Evolutionary conservation across 2,888 invertebrate genomes (phyloP).

Genomic region (Shargacucullia verbasci): DNA sequence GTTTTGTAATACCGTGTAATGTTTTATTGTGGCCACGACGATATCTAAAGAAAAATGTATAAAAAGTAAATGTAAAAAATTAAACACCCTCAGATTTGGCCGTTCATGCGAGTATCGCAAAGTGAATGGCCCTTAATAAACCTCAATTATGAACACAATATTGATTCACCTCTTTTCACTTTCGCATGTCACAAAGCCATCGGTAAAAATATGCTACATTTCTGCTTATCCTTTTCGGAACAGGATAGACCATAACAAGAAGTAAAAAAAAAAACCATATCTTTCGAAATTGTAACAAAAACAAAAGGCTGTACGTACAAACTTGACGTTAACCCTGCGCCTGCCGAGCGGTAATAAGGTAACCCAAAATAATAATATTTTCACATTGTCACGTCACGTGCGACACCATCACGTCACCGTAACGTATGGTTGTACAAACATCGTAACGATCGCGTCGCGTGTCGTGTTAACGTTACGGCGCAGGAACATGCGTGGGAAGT

Average conservation of each 20-base stretch:
- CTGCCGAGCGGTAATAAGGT: constrained; percentile 35
- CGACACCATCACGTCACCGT: constrained; percentile 33
- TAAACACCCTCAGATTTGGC: too few species aligned
- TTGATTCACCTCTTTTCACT: too few species aligned
- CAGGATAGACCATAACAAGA: neutral
- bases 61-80: too few species aligned
- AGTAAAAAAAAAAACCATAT: constrained; percentile 13
- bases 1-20: constrained; percentile 8
- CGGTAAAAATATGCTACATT: too few species aligned
- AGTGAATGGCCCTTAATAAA: too few species aligned
- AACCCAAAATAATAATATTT: constrained; percentile 41
- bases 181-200: too few species aligned
- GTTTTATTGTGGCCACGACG: too few species aligned
- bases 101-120: too few species aligned
- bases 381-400: constrained; percentile 13
- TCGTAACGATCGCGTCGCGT: constrained; percentile 49
- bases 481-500: constrained; percentile 35
- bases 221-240: too few species aligned
- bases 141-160: too few species aligned
- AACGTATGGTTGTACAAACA: constrained; percentile 49
- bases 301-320: constrained; percentile 13
- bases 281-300: constrained; percentile 19
- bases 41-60: too few species aligned
- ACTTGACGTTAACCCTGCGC: constrained; percentile 20
- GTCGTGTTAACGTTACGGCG: constrained; percentile 30